Conservation (phyloP, 2,888 invertebrate species). For the Leucania comma region DNA sequence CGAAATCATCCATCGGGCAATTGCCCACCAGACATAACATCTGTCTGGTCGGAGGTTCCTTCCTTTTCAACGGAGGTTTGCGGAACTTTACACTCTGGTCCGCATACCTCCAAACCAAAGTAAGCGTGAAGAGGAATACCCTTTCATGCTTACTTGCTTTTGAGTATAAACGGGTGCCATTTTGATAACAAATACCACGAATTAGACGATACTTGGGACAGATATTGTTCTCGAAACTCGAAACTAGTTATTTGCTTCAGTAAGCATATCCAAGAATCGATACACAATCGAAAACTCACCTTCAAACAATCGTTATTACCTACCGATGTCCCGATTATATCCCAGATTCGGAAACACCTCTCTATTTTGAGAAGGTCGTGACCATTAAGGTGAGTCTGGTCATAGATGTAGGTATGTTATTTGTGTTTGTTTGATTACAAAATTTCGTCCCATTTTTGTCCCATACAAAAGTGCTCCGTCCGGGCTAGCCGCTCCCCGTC, state of each 20-base stretch:
- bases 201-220: constrained; percentile 15
- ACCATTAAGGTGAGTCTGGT: constrained; percentile 14
- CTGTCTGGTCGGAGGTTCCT: no score
- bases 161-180: neutral
- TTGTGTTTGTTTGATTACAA: constrained; percentile 11
- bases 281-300: constrained; percentile 25
- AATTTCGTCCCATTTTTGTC: no score
- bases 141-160: no score
- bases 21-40: no score
- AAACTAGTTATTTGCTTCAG: constrained; percentile 45
- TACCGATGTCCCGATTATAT: constrained; percentile 21
- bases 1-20: no score
- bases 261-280: constrained; percentile 35
- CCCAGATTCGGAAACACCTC: neutral
- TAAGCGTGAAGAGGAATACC: no score
- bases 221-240: constrained; percentile 13
- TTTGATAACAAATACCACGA: constrained; percentile 14
- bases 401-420: neutral
- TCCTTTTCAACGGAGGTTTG: no score
- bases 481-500: no score
- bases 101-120: no score
- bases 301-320: constrained; percentile 36
- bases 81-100: no score
- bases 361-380: constrained; percentile 11
- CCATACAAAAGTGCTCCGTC: no score